A percentile compares a stretch with the other conserved stretches of the same genome.
These are phyloP conservation scores for Leptopilina drosophilae DNA, from an alignment of 2,888 invertebrate species.

Conservation along the genomic window DNA sequence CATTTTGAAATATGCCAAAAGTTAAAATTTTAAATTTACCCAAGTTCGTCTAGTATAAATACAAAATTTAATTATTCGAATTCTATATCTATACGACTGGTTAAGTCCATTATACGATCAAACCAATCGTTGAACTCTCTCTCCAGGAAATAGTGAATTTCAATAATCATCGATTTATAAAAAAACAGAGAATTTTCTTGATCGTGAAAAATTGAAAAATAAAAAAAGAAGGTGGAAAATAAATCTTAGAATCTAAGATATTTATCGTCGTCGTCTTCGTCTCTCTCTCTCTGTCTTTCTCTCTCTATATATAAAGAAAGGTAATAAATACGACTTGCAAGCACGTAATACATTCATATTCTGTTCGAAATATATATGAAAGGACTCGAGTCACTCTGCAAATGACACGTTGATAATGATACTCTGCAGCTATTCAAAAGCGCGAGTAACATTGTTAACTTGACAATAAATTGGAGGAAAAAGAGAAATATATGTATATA, in stretches of 20 bases:
- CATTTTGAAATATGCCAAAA: too few species aligned
- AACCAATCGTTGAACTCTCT: slow-evolving; percentile 7
- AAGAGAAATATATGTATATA: slow-evolving; percentile 31
- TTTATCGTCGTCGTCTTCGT: too few species aligned
- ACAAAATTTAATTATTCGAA: too few species aligned
- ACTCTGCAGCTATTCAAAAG: slow-evolving; percentile 71
- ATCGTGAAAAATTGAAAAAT: too few species aligned
- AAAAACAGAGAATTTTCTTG: too few species aligned
- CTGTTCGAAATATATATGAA: slow-evolving; percentile 5
- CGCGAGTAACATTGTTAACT: slow-evolving; percentile 76
- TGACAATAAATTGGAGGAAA: slow-evolving; percentile 70
- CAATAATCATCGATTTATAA: too few species aligned
- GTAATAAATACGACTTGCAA: slow-evolving; percentile 15
- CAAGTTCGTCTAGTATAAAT: too few species aligned
- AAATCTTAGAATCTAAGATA: too few species aligned
- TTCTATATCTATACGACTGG: too few species aligned
- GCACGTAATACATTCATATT: slow-evolving; percentile 32
- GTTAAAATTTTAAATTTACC: too few species aligned
- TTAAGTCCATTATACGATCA: not conserved
- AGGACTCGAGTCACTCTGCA: slow-evolving; percentile 65
- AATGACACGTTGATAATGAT: slow-evolving; percentile 75
- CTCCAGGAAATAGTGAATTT: too few species aligned
- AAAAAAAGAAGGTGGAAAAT: too few species aligned
- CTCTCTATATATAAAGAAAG: not conserved
- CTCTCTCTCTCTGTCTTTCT: not conserved